Conservation (phyloP, 2,888 invertebrate species). For the Drosophila mimetica region DNA sequence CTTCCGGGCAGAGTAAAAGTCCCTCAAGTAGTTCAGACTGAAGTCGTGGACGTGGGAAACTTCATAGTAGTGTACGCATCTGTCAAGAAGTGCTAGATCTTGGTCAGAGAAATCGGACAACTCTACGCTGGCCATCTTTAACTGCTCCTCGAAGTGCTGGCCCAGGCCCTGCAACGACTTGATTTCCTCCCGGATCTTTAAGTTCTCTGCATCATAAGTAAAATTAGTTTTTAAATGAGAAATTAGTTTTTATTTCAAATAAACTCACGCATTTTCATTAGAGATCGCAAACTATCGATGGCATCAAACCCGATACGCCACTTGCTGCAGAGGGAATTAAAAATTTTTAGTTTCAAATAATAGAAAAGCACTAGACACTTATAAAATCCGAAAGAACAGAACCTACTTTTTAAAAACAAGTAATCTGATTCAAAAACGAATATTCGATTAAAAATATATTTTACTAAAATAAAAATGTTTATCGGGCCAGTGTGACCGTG, state of each 20-base stretch:
- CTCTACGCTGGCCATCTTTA: slow-evolving; percentile 61
- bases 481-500: neutral
- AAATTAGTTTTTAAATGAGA: neutral
- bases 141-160: slow-evolving; percentile 76
- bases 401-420: neutral
- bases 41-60: neutral
- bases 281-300: slow-evolving; percentile 5
- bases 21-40: slow-evolving; percentile 5
- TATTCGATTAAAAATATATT: too few relatives aligned
- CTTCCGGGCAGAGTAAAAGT: slow-evolving; percentile 3
- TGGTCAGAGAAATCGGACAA: slow-evolving; percentile 42
- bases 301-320: neutral
- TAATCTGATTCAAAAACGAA: neutral
- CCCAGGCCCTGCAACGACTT: slow-evolving; percentile 55
- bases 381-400: neutral
- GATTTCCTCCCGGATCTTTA: slow-evolving; percentile 63
- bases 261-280: slow-evolving; percentile 51
- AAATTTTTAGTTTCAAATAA: neutral
- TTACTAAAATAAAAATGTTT: too few relatives aligned
- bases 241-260: neutral
- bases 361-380: too few relatives aligned
- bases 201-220: slow-evolving; percentile 53
- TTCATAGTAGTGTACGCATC: slow-evolving; percentile 1
- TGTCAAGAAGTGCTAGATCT: slow-evolving; percentile 49
- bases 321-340: neutral